Conservation (phyloP, 2,113 vertebrate species). For the Miniopterus natalensis region DNA sequence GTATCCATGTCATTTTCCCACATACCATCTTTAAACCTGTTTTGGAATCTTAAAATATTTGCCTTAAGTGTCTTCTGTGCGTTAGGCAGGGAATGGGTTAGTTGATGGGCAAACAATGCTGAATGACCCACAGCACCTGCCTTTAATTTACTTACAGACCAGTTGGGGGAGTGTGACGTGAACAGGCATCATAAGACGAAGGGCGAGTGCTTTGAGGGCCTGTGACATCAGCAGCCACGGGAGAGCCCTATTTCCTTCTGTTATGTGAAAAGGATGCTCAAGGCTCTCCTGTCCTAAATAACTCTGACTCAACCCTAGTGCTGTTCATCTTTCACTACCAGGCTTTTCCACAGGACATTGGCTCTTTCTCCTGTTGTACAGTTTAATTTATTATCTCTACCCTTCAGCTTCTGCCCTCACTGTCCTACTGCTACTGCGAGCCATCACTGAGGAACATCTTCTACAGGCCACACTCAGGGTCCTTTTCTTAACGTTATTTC, state of each 20-base stretch:
- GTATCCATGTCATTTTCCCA: neutral
- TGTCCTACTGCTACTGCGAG: neutral
- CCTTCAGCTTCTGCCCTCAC: neutral
- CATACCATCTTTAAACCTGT: neutral
- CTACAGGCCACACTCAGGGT: neutral
- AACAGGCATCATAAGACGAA: neutral
- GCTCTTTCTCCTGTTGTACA: neutral
- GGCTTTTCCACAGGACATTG: neutral
- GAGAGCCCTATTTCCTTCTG: neutral
- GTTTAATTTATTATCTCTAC: conserved; percentile 12
- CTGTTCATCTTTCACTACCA: neutral
- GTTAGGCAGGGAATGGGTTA: neutral
- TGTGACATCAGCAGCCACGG: neutral
- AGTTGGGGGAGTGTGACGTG: neutral
- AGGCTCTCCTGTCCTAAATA: neutral
- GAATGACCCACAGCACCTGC: neutral
- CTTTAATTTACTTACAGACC: neutral
- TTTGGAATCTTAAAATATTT: neutral
- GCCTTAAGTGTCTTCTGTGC: neutral
- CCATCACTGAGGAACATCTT: conserved; percentile 9
- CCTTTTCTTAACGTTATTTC: neutral
- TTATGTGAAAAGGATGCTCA: neutral
- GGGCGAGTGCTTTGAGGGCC: neutral
- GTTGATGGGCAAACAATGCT: neutral
- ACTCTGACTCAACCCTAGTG: neutral